phyloP scores from a whole-genome alignment of 2,113 vertebrate genomes.

The Phyllopteryx taeniolatus region DNA sequence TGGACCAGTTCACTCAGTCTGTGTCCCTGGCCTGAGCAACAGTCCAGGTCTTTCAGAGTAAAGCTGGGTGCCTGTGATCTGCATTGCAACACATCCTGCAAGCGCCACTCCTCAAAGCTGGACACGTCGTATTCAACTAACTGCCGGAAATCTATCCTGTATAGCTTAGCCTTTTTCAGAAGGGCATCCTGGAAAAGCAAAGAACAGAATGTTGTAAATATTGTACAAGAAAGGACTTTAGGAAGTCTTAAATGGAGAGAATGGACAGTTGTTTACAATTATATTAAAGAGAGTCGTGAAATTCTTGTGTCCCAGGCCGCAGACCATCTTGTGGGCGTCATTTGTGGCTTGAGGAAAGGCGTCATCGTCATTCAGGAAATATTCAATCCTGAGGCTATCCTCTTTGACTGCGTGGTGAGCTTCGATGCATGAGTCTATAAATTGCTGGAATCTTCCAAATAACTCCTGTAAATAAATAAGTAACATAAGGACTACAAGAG shows the following conservation, averaged over 20 bases:
- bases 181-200: slow-evolving; percentile 37
- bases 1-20: slow-evolving; percentile 51
- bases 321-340: background rate
- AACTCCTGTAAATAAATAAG: slow-evolving; percentile 44
- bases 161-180: background rate
- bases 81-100: slow-evolving; percentile 62
- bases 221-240: background rate
- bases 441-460: slow-evolving; percentile 41
- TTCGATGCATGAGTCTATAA: slow-evolving; percentile 19
- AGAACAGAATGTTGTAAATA: background rate
- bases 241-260: background rate
- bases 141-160: slow-evolving; percentile 40
- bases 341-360: slow-evolving; percentile 32
- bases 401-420: background rate
- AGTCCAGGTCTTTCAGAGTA: slow-evolving; percentile 27
- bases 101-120: slow-evolving; percentile 57
- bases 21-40: slow-evolving; percentile 43
- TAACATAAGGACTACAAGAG: background rate
- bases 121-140: slow-evolving; percentile 51
- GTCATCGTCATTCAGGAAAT: background rate
- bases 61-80: slow-evolving; percentile 9
- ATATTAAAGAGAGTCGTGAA: background rate
- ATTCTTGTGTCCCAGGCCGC: background rate
- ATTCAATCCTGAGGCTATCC: background rate
- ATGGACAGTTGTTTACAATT: slow-evolving; percentile 15